Evolutionary conservation across 2,888 invertebrate species (phyloP), one percentile per base, ranked within the genome.

Genomic region (Neelides folsomi): DNA sequence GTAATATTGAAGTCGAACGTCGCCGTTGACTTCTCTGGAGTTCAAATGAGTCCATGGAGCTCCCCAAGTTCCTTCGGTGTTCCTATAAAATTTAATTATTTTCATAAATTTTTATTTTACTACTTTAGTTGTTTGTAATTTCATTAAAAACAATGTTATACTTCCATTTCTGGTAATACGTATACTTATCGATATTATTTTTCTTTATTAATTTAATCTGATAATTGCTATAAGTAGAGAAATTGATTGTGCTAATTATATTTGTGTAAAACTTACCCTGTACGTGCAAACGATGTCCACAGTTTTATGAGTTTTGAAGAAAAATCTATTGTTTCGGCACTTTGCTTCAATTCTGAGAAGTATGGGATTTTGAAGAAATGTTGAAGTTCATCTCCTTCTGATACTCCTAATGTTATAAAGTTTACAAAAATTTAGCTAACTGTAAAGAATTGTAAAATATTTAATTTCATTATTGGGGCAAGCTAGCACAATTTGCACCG

Each of bases 331-430:
- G 43, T 49, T 15, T 59, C 53, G 2, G 41, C 49, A 5, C 47
- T 47, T 19, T 53, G 38, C 15, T 56, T 51, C 5, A 51, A 40
- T 44, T 49, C 46, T n/a, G 50, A 47, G 46, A 38, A 59, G 49
- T 20, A 53, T 54, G 6, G 38, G 16, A 61, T 61, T 37, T 62
- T 58, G 50, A 64, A 64, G 18, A 64, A 48, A 50, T 58, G 62
- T 39, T 57, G 61, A 1, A 64, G 57, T 39, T 64, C 64, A 50
- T 64, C 64, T 8, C 62, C 62, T 54, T 64, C 58, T 16, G 54
- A 54, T 20, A 62, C 62, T 38, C 62, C 60, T 58, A 44, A 12
- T 12, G 40, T 7, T 5, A 47, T 13, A 27, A 16, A 6, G 18
- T 43, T 10, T 8, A 10, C 19, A 5, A n/a, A n/a, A n/a, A n/a